Conservation (phyloP, 2,797 vertebrate genomes). For the Merluccius polli region DNA sequence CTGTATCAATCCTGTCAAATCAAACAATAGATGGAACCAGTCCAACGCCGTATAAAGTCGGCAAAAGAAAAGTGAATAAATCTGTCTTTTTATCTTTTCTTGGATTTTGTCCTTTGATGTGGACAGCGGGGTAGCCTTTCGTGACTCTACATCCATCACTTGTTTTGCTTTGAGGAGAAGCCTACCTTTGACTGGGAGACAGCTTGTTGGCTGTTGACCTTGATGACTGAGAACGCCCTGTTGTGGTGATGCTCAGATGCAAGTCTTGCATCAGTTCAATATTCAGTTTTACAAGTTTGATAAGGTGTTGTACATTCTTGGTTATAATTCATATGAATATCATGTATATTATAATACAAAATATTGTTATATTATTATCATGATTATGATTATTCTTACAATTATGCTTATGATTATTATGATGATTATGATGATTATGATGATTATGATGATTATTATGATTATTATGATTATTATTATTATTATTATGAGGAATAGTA, state of each 20-base stretch:
- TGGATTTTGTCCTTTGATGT: slow-evolving; percentile 6
- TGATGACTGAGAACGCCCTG: background rate
- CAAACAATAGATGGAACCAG: slow-evolving; percentile 62
- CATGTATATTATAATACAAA: background rate
- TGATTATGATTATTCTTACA: background rate
- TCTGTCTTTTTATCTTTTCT: slow-evolving; percentile 23
- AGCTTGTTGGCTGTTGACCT: background rate
- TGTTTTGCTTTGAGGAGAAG: background rate
- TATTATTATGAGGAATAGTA: background rate
- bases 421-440: background rate
- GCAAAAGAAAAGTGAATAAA: background rate
- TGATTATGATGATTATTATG: background rate
- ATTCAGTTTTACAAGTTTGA: background rate
- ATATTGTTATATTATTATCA: background rate
- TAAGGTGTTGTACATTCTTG: background rate
- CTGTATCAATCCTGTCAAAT: slow-evolving; percentile 44
- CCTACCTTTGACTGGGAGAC: background rate
- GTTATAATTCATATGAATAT: background rate
- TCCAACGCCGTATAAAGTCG: slow-evolving; percentile 52
- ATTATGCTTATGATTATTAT: background rate
- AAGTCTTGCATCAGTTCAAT: background rate
- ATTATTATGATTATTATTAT: background rate
- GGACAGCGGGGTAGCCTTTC: background rate
- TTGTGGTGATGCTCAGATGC: background rate
- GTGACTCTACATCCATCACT: background rate